A percentile compares a stretch with the other conserved stretches of the same genome.
phyloP scores from a whole-genome alignment of 2,888 invertebrate genomes.

The Eucera pruinosa region DNA sequence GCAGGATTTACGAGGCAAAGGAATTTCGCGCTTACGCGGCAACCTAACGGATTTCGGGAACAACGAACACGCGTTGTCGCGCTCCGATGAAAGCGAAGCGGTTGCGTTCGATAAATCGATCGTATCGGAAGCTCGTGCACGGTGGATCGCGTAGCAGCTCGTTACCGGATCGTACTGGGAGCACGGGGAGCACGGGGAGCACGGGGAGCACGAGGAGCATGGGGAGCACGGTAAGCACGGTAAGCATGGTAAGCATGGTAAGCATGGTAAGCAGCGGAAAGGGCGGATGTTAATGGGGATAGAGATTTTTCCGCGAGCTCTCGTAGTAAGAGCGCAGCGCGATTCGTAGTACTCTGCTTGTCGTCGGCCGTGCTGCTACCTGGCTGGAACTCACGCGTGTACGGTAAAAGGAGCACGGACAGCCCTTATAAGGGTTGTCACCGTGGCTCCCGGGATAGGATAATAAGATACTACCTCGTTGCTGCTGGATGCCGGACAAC shows the following conservation, averaged over 20 bases:
- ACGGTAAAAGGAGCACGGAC: conserved; percentile 63
- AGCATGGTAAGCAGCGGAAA: conserved; percentile 77
- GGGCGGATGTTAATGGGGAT: conserved; percentile 78
- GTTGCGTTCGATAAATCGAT: no score
- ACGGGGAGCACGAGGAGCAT: no score
- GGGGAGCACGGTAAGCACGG: no score
- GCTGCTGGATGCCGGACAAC: conserved; percentile 74
- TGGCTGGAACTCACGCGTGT: conserved; percentile 64
- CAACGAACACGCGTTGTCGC: neutral
- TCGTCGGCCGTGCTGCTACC: conserved; percentile 48
- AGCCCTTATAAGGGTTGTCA: conserved; percentile 78
- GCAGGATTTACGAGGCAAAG: conserved; percentile 4
- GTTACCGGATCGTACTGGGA: conserved; percentile 77
- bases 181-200: no score
- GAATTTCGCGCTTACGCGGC: conserved; percentile 5
- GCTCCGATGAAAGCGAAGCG: no score
- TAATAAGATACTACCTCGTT: conserved; percentile 77
- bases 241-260: no score
- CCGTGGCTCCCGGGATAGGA: conserved; percentile 75
- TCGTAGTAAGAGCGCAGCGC: conserved; percentile 26
- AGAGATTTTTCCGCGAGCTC: conserved; percentile 68
- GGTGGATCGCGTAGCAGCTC: conserved; percentile 71
- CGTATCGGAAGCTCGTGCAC: no score
- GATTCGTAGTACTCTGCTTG: conserved; percentile 43
- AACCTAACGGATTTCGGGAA: neutral